Percentiles rank a stretch among this genome's conserved stretches.
Conservation (phyloP, 2,797 vertebrate species). For the Pterois miles region DNA sequence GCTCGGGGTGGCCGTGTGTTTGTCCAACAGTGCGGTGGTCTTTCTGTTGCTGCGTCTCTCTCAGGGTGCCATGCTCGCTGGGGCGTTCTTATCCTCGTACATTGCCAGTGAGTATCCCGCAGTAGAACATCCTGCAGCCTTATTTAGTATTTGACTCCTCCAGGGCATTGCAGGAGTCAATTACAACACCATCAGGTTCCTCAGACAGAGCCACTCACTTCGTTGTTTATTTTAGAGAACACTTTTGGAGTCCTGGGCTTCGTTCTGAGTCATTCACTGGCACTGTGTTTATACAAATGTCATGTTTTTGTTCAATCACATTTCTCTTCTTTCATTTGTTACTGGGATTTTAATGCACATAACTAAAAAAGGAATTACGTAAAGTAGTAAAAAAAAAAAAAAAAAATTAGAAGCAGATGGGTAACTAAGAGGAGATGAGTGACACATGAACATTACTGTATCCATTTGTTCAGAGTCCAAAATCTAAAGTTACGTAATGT, state of each 20-base stretch:
- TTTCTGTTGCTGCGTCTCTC: slow-evolving; percentile 85
- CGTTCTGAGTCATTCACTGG: neutral
- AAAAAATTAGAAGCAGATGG: neutral
- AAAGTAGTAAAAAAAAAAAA: neutral
- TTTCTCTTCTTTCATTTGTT: neutral
- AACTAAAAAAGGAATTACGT: neutral
- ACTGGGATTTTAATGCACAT: neutral
- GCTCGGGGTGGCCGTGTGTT: slow-evolving; percentile 79
- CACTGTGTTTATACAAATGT: neutral
- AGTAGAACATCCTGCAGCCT: neutral
- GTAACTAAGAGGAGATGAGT: neutral
- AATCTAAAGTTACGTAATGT: too few relatives aligned
- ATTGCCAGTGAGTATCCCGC: slow-evolving; percentile 81
- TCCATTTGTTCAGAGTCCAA: neutral
- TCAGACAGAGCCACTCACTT: neutral
- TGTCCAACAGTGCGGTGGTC: slow-evolving; percentile 78
- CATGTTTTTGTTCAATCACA: neutral
- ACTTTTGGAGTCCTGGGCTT: neutral
- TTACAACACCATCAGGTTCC: neutral
- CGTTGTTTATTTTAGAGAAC: slow-evolving; percentile 27
- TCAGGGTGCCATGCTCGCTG: slow-evolving; percentile 84
- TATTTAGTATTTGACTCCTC: neutral
- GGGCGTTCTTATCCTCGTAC: slow-evolving; percentile 87
- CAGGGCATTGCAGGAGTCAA: neutral
- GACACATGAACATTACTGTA: neutral